Percentiles rank a stretch among this genome's conserved stretches.
phyloP scores from a whole-genome alignment of 2,888 invertebrate species.

The Polylopha cassiicola region DNA sequence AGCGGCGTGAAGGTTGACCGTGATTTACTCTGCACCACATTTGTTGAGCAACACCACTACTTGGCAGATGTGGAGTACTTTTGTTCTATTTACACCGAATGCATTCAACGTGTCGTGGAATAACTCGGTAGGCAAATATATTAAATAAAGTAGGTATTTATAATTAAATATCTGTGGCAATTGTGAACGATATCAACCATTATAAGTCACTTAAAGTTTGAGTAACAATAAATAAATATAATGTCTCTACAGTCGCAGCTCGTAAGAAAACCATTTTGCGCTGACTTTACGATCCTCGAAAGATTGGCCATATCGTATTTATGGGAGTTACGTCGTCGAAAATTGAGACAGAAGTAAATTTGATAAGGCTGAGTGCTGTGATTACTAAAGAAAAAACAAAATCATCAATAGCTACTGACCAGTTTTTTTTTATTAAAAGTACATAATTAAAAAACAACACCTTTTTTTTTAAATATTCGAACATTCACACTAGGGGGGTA shows the following conservation, averaged over 20 bases:
- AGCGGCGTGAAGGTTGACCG: constrained; percentile 36
- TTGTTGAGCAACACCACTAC: constrained; percentile 34
- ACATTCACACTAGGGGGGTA: too few relatives aligned
- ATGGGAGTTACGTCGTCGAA: constrained; percentile 1
- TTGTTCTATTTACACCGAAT: constrained; percentile 38
- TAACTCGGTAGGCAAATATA: too few relatives aligned
- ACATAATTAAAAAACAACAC: too few relatives aligned
- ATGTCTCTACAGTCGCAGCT: constrained; percentile 26
- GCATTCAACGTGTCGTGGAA: too few relatives aligned
- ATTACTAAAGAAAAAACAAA: too few relatives aligned
- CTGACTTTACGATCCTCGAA: constrained; percentile 1
- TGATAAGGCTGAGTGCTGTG: too few relatives aligned
- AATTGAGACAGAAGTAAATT: constrained; percentile 1
- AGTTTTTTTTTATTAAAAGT: too few relatives aligned
- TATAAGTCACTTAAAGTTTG: not conserved
- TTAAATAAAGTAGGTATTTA: too few relatives aligned
- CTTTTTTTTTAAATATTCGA: too few relatives aligned
- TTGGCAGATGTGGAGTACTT: constrained; percentile 36
- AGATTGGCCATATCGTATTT: constrained; percentile 1
- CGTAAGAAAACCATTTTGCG: constrained; percentile 25
- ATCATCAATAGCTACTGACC: too few relatives aligned
- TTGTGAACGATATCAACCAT: not conserved
- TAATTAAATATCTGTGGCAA: not conserved
- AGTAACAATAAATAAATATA: constrained; percentile 3
- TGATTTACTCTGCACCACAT: constrained; percentile 38